A percentile compares a stretch with the other conserved stretches of the same genome.
Evolutionary conservation across 2,888 invertebrate species (phyloP).

Genomic region (Augochlorella aurata): DNA sequence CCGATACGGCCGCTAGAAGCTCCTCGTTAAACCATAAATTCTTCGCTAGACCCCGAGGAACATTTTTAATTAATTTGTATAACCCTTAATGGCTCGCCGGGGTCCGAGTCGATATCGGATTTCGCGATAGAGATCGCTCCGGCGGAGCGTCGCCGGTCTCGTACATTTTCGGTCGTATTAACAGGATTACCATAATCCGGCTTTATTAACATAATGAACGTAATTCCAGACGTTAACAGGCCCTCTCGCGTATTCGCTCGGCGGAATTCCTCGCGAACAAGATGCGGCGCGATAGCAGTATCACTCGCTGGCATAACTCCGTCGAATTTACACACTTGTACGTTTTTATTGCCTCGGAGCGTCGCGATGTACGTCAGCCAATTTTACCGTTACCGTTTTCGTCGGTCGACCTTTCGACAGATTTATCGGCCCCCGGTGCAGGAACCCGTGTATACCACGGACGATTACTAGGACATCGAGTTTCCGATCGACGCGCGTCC

Average conservation of each 20-base stretch:
- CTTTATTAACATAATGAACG: constrained; percentile 33
- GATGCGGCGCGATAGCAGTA: constrained; percentile 25
- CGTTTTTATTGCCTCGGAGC: constrained; percentile 26
- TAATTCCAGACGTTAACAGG: not conserved
- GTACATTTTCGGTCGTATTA: constrained; percentile 1
- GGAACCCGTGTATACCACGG: constrained; percentile 42
- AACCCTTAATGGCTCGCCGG: not conserved
- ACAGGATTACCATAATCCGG: constrained; percentile 12
- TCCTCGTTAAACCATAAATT: not conserved
- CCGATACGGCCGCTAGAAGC: too few relatives aligned
- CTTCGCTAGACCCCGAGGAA: not conserved
- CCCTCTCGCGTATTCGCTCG: not conserved
- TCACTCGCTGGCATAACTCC: constrained; percentile 4
- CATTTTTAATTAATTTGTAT: not conserved
- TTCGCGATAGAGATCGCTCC: not conserved
- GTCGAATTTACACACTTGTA: constrained; percentile 27
- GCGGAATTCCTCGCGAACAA: constrained; percentile 3
- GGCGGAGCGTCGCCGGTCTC: not conserved
- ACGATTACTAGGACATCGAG: constrained; percentile 2
- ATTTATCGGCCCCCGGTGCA: constrained; percentile 34
- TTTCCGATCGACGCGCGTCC: constrained; percentile 9
- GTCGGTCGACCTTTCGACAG: constrained; percentile 10
- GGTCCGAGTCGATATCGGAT: not conserved
- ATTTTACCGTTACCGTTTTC: constrained; percentile 52
- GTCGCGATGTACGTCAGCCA: constrained; percentile 13